Evolutionary conservation across 2,888 invertebrate genomes (phyloP).

Genomic region (Drosophila siamana): DNA sequence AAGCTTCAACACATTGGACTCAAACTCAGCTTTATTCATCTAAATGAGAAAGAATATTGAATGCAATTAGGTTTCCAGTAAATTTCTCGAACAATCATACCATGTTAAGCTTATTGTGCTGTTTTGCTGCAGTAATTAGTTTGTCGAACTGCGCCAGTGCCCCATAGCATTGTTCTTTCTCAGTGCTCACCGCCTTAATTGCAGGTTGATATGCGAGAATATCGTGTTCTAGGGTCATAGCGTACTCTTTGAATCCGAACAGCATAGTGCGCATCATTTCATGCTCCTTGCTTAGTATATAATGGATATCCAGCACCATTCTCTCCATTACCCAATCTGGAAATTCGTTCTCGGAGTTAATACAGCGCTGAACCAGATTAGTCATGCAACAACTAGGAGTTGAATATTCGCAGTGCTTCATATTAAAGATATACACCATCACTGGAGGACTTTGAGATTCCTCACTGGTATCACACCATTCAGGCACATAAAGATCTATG

Average conservation of each 20-base stretch:
- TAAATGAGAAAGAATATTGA: background rate
- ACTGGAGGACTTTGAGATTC: constrained; percentile 63
- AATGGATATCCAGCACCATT: constrained; percentile 60
- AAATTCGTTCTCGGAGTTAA: background rate
- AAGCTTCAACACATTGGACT: constrained; percentile 29
- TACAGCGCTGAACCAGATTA: constrained; percentile 17
- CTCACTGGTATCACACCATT: constrained; percentile 79
- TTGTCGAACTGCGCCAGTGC: constrained; percentile 46
- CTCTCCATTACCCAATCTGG: constrained; percentile 55
- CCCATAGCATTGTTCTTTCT: constrained; percentile 36
- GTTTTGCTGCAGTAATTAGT: constrained; percentile 33
- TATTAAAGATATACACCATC: constrained; percentile 74
- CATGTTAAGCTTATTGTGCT: constrained; percentile 11
- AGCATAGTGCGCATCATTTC: constrained; percentile 52
- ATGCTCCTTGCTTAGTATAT: constrained; percentile 63
- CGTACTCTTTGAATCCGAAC: constrained; percentile 68
- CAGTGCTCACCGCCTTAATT: constrained; percentile 7
- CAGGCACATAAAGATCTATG: constrained; percentile 84
- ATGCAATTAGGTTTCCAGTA: background rate
- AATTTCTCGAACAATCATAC: constrained; percentile 8
- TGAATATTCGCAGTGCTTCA: constrained; percentile 27
- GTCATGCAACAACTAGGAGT: constrained; percentile 35
- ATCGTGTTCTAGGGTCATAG: constrained; percentile 67
- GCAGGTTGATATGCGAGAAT: constrained; percentile 40
- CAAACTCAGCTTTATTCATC: constrained; percentile 28